Conservation (phyloP, 2,888 invertebrate genomes). For the Heliconius hortense region DNA sequence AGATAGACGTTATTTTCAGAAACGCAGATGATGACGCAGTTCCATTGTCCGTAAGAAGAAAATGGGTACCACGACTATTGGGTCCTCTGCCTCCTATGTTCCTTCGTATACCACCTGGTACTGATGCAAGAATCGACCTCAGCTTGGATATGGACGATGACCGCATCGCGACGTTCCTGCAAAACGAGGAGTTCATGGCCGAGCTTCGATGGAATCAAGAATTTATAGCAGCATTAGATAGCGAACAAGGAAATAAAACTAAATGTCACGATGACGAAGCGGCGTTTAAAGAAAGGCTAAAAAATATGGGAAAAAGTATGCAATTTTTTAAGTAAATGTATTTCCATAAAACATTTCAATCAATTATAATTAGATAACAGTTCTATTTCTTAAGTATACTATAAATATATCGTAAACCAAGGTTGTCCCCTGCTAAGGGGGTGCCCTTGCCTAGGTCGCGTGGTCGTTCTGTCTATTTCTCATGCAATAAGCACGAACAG, state of each 20-base stretch:
- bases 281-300: conserved; percentile 88
- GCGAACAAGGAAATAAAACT: conserved; percentile 83
- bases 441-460: too few relatives aligned
- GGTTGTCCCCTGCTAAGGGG: background rate
- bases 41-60: conserved; percentile 74
- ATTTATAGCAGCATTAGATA: conserved; percentile 91
- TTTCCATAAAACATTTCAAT: background rate
- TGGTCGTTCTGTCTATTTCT: too few relatives aligned
- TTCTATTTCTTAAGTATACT: background rate
- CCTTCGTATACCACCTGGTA: conserved; percentile 83
- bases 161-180: conserved; percentile 91
- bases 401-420: background rate
- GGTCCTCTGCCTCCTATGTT: conserved; percentile 90
- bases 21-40: conserved; percentile 71
- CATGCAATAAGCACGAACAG: too few relatives aligned
- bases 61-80: conserved; percentile 91
- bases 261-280: conserved; percentile 85
- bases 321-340: conserved; percentile 35
- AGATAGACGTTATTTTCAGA: conserved; percentile 53
- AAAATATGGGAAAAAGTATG: conserved; percentile 91
- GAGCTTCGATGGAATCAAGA: conserved; percentile 93
- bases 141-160: conserved; percentile 90
- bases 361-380: too few relatives aligned
- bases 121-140: conserved; percentile 75
- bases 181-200: conserved; percentile 95